Evolutionary conservation across 2,113 vertebrate species (phyloP).

Genomic region (Toxotes chatareus): DNA sequence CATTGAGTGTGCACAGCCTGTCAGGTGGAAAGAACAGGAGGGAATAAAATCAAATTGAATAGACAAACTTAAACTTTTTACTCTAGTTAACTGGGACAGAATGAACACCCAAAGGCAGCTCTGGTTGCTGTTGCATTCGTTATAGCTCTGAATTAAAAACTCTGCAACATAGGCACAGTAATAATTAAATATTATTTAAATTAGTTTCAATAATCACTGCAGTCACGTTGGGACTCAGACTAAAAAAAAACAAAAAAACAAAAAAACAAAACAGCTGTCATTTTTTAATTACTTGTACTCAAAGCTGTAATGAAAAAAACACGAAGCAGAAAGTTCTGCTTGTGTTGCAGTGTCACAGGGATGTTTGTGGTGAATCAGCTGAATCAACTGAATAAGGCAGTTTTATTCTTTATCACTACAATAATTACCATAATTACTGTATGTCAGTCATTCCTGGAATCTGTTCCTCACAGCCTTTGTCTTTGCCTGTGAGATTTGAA

Average conservation of each 20-base stretch:
- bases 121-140: background rate
- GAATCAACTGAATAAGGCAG: background rate
- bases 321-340: background rate
- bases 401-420: background rate
- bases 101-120: background rate
- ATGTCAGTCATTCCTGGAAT: conserved; percentile 40
- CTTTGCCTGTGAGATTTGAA: conserved; percentile 21
- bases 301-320: conserved; percentile 1
- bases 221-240: background rate
- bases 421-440: conserved; percentile 13
- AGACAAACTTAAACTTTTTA: background rate
- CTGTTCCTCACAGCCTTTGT: conserved; percentile 36
- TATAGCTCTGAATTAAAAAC: background rate
- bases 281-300: conserved; percentile 3
- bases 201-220: background rate
- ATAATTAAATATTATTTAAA: conserved; percentile 1
- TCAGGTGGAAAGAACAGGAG: conserved; percentile 4
- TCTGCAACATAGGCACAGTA: background rate
- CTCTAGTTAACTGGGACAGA: background rate
- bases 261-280: background rate
- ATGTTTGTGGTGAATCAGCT: background rate
- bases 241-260: no score
- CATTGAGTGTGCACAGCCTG: background rate
- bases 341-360: background rate
- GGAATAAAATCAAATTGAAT: background rate